Evolutionary conservation across 53 echinoderm and acorn worm species (phyloP), one percentile per base, ranked within the genome.

Genomic region (Glandiceps talaboti): DNA sequence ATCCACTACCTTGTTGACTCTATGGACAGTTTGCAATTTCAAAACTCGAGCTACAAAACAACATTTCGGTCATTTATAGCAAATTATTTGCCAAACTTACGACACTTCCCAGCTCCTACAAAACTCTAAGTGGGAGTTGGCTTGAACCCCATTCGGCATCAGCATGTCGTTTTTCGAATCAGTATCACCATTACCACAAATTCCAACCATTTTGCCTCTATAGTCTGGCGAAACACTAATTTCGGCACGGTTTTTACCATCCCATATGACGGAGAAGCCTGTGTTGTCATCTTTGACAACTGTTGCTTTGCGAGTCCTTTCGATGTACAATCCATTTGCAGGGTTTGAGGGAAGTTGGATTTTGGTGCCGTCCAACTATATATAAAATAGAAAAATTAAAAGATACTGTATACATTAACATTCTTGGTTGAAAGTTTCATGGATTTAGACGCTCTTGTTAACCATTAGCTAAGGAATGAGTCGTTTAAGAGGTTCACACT

Each of bases 81-180:
- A n/a, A n/a, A n/a, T n/a, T n/a, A n/a, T n/a, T n/a, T n/a, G n/a
- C n/a, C n/a, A n/a, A n/a, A n/a, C n/a, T n/a, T n/a, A n/a, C n/a
- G n/a, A n/a, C n/a, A n/a, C n/a, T 74, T 82, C 74, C 82, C 82
- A 82, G 74, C 82, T 82, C 74, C 74, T 32, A 27, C 82, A 74
- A 74, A 74, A 82, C 31, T 82, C 82, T 30, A 74, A 74, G 26
- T 30, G 74, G 74, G 30, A 30, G 26, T 29, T 27, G 1, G 75
- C 74, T 74, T 74, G 28, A 32, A 32, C 26, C 32, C 82, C 82
- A 82, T 82, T 31, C 1, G 82, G 74, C 1, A 82, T 29, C 31
- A 74, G 26, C 32, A 82, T 74, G 31, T 82, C 82, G 31, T 82
- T 82, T 0, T 10, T 74, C 29, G 1, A 31, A 28, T 76, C 1